Evolutionary conservation across 2,797 vertebrate genomes (phyloP).

Genomic region (Pyrocephalus nanus): DNA sequence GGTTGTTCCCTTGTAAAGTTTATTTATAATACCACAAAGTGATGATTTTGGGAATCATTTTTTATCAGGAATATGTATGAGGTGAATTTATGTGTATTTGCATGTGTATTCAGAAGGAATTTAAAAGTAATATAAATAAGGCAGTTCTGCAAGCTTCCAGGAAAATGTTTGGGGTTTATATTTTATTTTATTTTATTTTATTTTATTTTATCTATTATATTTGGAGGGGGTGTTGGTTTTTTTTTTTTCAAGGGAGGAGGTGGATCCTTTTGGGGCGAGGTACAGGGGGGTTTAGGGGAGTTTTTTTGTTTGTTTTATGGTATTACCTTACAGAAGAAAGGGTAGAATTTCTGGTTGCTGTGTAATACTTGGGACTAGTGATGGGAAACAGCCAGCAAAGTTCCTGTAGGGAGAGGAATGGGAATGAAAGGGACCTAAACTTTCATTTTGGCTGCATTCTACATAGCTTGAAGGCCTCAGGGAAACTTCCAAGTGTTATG

Average conservation of each 20-base stretch:
- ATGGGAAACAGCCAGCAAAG: neutral
- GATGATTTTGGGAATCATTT: neutral
- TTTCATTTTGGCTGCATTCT: constrained; percentile 46
- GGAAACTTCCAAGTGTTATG: constrained; percentile 16
- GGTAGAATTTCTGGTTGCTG: neutral
- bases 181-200: neutral
- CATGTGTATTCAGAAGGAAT: neutral
- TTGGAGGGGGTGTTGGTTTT: neutral
- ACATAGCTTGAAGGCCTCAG: constrained; percentile 31
- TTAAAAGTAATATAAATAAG: neutral
- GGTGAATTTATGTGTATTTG: neutral
- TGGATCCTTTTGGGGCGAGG: neutral
- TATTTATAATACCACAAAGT: neutral
- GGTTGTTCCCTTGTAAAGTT: neutral
- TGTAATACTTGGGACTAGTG: neutral
- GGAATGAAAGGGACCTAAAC: constrained; percentile 12
- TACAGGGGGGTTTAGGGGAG: no score
- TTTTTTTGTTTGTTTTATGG: neutral
- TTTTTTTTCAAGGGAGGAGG: neutral
- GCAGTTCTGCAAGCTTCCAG: neutral
- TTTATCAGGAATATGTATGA: neutral
- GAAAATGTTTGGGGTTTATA: neutral
- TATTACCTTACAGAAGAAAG: neutral
- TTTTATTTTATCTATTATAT: no score
- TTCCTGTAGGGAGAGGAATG: neutral